Evolutionary conservation across 2,113 vertebrate species (phyloP), one percentile per base, ranked within the genome.

Genomic region (Pollimyrus isidori): DNA sequence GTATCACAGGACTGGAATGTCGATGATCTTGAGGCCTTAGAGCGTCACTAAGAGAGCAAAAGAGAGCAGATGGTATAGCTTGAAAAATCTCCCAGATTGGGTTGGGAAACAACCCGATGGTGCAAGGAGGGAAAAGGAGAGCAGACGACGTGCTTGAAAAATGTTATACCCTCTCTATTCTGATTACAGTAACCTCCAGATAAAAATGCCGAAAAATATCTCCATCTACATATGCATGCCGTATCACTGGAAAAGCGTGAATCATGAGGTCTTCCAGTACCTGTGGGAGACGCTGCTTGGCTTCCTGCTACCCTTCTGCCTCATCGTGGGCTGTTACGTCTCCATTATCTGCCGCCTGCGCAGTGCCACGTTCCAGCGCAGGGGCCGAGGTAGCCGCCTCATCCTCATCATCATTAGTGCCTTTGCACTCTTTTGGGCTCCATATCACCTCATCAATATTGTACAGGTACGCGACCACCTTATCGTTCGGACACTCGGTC

Each of bases 371-470:
- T 96, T 97, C 93, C 93, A 95, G 52, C 91, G 94, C 11, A 90
- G 92, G 35, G 90, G 62, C 0, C 91, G 94, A 46, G 94, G 96
- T 23, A 96, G 94, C 88, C 94, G 97, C 21, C 95, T 97, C 89
- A 97, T 98, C 91, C 91, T 96, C 65, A 73, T 96, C 90, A 97
- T 98, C 91, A 94, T 98, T 86, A 89, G 91, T 0, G 92, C 97
- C 89, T 98, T 98, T 3, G 94, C 94, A 0, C 0, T 95, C 21
- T 97, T 97, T 92, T 98, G 97, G 97, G 90, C 96, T 65, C 97
- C 97, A 15, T 97, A 97, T 92, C 97, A 98, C 91, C 87, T 95
- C 0, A 92, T 97, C 92, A 98, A 97, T 91, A 85, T 97, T 53
- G 90, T 97, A 30, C 95, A 98, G 94, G 97, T 96, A 50, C 5